A percentile compares a stretch with the other conserved stretches of the same genome.
These are phyloP conservation scores for Thunnus maccoyii DNA, from an alignment of 2,113 vertebrate species.

Conservation along the genomic window DNA sequence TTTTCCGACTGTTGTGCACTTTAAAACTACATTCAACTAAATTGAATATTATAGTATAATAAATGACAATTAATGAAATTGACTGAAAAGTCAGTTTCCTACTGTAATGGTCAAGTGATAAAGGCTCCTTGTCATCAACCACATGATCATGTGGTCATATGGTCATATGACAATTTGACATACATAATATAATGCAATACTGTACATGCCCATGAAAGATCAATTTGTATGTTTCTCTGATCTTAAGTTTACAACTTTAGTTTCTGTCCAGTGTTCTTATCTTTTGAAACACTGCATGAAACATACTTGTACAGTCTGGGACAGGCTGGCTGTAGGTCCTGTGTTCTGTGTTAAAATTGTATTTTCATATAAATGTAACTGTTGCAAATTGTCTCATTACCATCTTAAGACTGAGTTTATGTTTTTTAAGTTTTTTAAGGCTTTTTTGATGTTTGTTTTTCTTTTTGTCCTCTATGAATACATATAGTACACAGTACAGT, in stretches of 20 bases:
- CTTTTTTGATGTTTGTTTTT: not conserved
- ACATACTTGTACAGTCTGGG: not conserved
- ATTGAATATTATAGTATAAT: too few species aligned
- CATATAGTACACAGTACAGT: too few species aligned
- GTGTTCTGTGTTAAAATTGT: not conserved
- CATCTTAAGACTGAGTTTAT: not conserved
- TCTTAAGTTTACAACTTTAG: not conserved
- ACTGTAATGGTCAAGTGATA: conserved; percentile 35
- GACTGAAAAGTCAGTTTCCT: not conserved
- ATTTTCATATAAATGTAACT: not conserved
- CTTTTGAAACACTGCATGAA: not conserved
- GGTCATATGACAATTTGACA: conserved; percentile 31
- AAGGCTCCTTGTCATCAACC: conserved; percentile 9
- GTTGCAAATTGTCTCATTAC: not conserved
- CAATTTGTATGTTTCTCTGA: not conserved
- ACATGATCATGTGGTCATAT: conserved; percentile 7
- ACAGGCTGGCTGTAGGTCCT: too few species aligned
- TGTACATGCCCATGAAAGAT: not conserved
- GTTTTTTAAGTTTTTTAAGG: not conserved
- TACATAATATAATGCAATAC: not conserved
- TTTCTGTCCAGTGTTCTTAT: not conserved
- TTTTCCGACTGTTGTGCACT: not conserved
- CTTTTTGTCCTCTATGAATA: too few species aligned
- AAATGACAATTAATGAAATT: too few species aligned
- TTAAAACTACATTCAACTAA: not conserved